A percentile compares a stretch with the other conserved stretches of the same genome.
These are phyloP conservation scores for Ennomos erosarius DNA, from an alignment of 2,888 invertebrate species.

Conservation along the genomic window DNA sequence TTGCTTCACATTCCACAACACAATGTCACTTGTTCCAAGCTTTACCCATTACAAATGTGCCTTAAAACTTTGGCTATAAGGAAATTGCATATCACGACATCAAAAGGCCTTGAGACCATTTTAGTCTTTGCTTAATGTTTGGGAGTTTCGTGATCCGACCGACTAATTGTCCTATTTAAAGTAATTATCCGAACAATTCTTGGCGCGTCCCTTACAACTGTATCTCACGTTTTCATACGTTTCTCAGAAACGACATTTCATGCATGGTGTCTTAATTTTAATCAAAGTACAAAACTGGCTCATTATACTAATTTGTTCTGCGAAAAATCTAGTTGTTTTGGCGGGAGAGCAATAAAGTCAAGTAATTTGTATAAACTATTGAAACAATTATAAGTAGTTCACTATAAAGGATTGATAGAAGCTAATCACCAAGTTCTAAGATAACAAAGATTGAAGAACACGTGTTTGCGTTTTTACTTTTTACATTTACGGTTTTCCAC, in stretches of 20 bases:
- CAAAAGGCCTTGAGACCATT: constrained; percentile 51
- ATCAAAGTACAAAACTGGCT: constrained; percentile 3
- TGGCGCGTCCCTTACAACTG: constrained; percentile 9
- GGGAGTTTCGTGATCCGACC: constrained; percentile 53
- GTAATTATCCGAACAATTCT: constrained; percentile 27
- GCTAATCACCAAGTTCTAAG: too few species aligned
- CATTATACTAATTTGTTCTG: constrained; percentile 2
- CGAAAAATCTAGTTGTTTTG: background rate
- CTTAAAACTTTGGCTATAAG: constrained; percentile 39
- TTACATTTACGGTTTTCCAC: too few species aligned
- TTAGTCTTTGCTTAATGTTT: constrained; percentile 52
- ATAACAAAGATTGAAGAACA: too few species aligned
- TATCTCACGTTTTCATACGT: constrained; percentile 9
- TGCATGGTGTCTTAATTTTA: constrained; percentile 9
- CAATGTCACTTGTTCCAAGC: constrained; percentile 19
- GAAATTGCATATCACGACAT: constrained; percentile 50
- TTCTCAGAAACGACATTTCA: constrained; percentile 6
- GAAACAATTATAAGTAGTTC: too few species aligned
- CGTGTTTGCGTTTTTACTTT: too few species aligned
- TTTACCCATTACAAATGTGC: constrained; percentile 25
- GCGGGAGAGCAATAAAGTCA: background rate
- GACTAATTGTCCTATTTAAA: constrained; percentile 48
- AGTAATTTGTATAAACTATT: background rate
- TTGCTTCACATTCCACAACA: constrained; percentile 22
- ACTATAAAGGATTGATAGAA: too few species aligned